Conservation (phyloP, 2,888 invertebrate species). For the Mystacides longicornis region DNA sequence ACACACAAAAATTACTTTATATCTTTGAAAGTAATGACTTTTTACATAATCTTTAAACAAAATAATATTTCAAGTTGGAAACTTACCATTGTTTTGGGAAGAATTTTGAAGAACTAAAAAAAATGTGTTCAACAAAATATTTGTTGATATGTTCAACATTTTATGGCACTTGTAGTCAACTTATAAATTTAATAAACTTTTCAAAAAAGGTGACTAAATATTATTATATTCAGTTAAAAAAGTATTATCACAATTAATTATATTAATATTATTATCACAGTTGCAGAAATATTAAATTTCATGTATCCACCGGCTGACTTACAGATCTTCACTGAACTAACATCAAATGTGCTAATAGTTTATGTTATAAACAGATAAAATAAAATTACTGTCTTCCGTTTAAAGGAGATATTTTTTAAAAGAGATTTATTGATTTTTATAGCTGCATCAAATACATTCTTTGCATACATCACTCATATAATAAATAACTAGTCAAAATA, state of each 20-base stretch:
- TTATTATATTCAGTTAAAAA: constrained; percentile 2
- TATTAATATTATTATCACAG: constrained; percentile 4
- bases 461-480: neutral
- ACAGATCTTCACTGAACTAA: neutral
- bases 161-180: constrained; percentile 10
- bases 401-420: neutral
- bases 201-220: neutral
- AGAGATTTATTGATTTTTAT: neutral
- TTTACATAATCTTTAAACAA: neutral
- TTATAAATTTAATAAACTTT: neutral
- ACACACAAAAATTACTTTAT: neutral
- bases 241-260: neutral
- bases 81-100: constrained; percentile 10
- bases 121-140: constrained; percentile 46
- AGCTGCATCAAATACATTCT: neutral
- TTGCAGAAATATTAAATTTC: neutral
- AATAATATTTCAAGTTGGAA: neutral
- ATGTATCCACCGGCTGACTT: neutral
- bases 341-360: neutral
- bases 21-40: neutral
- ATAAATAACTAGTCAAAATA: neutral
- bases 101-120: constrained; percentile 46
- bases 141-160: constrained; percentile 46
- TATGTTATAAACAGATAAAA: constrained; percentile 1
- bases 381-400: neutral